phyloP scores from a whole-genome alignment of 2,113 vertebrate species.

The Gopherus flavomarginatus region DNA sequence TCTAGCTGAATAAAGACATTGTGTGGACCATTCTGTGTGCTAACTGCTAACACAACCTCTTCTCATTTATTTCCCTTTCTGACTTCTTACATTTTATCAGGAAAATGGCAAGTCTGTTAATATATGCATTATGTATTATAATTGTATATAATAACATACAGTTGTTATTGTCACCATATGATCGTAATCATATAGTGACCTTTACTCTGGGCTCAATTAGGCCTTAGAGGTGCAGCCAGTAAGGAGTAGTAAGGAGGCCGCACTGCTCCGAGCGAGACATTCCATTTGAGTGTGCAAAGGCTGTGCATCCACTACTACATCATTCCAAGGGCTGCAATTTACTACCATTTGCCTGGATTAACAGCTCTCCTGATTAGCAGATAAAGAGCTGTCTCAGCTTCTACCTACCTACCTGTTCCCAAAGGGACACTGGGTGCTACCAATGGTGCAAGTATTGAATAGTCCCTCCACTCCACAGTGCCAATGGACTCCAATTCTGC shows the following conservation, averaged over 20 bases:
- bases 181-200: neutral
- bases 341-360: neutral
- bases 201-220: rapidly evolving
- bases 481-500: neutral
- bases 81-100: neutral
- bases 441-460: neutral
- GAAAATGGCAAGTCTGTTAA: neutral
- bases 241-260: neutral
- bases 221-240: neutral
- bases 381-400: neutral
- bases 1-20: neutral
- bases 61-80: neutral
- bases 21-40: neutral
- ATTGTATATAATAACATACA: too few relatives aligned
- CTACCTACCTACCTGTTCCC: neutral
- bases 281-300: neutral
- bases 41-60: neutral
- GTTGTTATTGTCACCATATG: neutral
- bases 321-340: neutral
- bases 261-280: neutral
- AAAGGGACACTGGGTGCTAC: neutral
- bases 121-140: too few relatives aligned
- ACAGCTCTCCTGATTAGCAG: neutral
- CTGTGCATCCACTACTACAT: neutral
- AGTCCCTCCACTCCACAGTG: neutral